A percentile compares a stretch with the other conserved stretches of the same genome.
Conservation (phyloP, 2,113 vertebrate genomes). For the Eublepharis macularius region DNA sequence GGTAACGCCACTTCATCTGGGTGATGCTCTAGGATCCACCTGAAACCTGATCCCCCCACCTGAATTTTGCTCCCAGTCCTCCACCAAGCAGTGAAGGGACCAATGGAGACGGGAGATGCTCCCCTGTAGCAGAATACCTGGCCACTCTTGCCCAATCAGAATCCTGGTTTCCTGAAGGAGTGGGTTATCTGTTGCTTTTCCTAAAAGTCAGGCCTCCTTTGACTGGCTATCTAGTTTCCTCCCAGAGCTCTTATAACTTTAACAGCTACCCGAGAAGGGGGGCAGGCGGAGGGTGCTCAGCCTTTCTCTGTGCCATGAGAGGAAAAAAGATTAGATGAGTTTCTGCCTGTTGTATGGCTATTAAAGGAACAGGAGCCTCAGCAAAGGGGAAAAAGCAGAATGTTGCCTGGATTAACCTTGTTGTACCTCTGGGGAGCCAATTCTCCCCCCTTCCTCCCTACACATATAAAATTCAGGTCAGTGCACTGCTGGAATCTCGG, state of each 20-base stretch:
- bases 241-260: not conserved
- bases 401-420: conserved; percentile 3
- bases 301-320: not conserved
- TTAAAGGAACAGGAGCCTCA: not conserved
- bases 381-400: not conserved
- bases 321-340: not conserved
- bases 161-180: not conserved
- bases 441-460: not conserved
- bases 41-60: no score
- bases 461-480: not conserved
- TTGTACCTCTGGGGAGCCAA: not conserved
- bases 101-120: no score
- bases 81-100: no score
- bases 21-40: no score
- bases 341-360: not conserved
- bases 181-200: not conserved
- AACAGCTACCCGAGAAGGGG: not conserved
- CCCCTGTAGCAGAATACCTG: no score
- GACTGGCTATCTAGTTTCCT: not conserved
- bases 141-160: not conserved
- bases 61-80: no score
- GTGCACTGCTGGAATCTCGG: conserved; percentile 14
- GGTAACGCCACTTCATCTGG: no score
- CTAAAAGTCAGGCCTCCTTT: not conserved
- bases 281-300: not conserved